Evolutionary conservation across 2,888 invertebrate genomes (phyloP), one percentile per base, ranked within the genome.

Genomic region (Aplocera efformata): DNA sequence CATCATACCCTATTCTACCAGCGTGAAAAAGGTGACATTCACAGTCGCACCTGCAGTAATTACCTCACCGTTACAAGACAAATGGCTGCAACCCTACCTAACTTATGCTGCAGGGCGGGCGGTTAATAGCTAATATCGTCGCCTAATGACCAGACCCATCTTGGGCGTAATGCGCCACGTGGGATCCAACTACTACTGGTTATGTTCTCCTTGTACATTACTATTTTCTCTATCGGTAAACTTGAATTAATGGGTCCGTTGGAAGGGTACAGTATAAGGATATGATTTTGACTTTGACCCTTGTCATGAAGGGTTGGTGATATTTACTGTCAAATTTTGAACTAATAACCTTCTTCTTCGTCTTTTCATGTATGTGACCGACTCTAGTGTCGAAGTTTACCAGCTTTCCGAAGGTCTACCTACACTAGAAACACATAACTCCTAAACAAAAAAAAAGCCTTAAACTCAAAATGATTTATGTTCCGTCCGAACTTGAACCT

Each of bases 121-220:
- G 76, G 83, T 75, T 86, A 86, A 88, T 86, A 86, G 88, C 84
- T 88, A 86, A 88, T 88, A 88, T 82, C 79, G 82, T 71, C 69
- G 80, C 72, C 82, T 88, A 88, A 88, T 88, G 88, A 86, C 86
- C 84, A 77, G 73, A 73, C 75, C 75, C 81, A 79, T 83, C 81
- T 83, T 76, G 72, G 65, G 63, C 72, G 76, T 82, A 83, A 84
- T 82, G 82, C 71, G 73, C 77, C 84, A 69, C 83, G 67, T 74
- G 85, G 82, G 74, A 72, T n/a, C 43, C 50, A 50, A 46, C 49
- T 58, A 59, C 59, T 50, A 43, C 56, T 42, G 51, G 42, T 47
- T 48, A 60, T 66, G 42, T 32, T 30, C 44, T 49, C 52, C 56
- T 56, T 49, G 56, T 63, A 48, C 41, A 47, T 40, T 46, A 58